phyloP scores from a whole-genome alignment of 2,888 invertebrate genomes.

The Eupeodes latifasciatus region DNA sequence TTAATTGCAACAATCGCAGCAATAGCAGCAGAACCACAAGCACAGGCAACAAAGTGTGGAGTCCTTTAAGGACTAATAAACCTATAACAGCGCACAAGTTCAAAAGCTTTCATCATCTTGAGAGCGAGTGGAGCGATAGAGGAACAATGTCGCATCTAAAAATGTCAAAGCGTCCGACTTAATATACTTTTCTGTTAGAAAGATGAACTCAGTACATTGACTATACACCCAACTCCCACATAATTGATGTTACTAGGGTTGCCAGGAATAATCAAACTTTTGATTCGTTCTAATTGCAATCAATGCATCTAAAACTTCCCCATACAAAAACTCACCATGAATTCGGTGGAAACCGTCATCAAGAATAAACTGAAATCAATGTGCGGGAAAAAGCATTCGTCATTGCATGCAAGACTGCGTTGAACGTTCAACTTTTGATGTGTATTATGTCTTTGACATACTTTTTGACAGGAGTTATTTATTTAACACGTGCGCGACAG shows the following conservation, averaged over 20 bases:
- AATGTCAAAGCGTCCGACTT: slow-evolving; percentile 28
- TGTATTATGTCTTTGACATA: not conserved
- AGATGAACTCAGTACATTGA: slow-evolving; percentile 33
- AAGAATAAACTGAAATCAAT: not conserved
- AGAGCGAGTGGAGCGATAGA: not conserved
- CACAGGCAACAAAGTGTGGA: slow-evolving; percentile 18
- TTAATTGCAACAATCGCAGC: slow-evolving; percentile 73
- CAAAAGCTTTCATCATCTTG: slow-evolving; percentile 15
- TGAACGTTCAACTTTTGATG: not conserved
- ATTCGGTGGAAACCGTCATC: no score
- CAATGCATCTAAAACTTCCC: no score
- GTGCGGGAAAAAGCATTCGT: not conserved
- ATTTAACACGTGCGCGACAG: not conserved
- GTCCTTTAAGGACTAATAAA: slow-evolving; percentile 50
- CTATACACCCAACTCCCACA: no score
- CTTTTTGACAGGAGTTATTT: not conserved
- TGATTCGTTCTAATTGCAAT: not conserved
- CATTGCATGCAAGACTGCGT: not conserved
- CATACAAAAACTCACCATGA: no score
- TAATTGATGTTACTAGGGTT: not conserved
- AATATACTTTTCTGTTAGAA: slow-evolving; percentile 8
- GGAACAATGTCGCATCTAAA: slow-evolving; percentile 31
- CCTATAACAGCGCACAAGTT: slow-evolving; percentile 9
- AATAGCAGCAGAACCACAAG: not conserved
- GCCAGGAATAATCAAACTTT: not conserved